These are phyloP conservation scores for Rhopalosiphum maidis DNA, from an alignment of 1,140 invertebrate species.

Conservation along the genomic window DNA sequence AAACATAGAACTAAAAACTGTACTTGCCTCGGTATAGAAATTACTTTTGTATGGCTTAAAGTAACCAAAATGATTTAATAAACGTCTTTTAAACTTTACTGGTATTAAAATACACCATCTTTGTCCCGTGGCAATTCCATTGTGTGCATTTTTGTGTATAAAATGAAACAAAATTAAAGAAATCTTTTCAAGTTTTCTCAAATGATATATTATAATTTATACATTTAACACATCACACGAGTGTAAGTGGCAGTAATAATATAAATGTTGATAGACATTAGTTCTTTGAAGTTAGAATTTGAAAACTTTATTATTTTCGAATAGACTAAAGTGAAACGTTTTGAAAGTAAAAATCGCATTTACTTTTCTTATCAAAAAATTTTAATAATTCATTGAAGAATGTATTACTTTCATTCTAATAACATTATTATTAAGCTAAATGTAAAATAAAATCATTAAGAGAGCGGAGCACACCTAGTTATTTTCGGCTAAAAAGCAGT, in stretches of 20 bases:
- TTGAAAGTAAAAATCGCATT: neutral
- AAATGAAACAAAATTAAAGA: neutral
- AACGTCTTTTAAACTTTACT: neutral
- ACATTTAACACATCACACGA: neutral
- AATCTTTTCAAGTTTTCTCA: neutral
- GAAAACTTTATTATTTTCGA: neutral
- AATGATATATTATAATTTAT: neutral
- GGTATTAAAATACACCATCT: neutral
- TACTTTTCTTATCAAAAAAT: neutral
- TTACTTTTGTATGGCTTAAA: neutral
- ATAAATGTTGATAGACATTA: neutral
- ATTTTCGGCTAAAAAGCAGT: neutral
- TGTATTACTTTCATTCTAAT: neutral
- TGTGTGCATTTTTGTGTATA: neutral
- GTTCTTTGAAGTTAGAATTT: neutral
- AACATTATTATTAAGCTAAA: neutral
- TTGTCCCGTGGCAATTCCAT: neutral
- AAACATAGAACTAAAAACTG: neutral
- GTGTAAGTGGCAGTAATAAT: neutral
- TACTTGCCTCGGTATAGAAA: neutral
- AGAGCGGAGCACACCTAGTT: neutral
- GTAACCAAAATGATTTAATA: neutral
- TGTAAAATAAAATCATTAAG: neutral
- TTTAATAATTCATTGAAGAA: neutral
- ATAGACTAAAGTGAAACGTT: neutral